Evolutionary conservation across 2,888 invertebrate genomes (phyloP), one percentile per base, ranked within the genome.

Genomic region (Zelleria hepariella): DNA sequence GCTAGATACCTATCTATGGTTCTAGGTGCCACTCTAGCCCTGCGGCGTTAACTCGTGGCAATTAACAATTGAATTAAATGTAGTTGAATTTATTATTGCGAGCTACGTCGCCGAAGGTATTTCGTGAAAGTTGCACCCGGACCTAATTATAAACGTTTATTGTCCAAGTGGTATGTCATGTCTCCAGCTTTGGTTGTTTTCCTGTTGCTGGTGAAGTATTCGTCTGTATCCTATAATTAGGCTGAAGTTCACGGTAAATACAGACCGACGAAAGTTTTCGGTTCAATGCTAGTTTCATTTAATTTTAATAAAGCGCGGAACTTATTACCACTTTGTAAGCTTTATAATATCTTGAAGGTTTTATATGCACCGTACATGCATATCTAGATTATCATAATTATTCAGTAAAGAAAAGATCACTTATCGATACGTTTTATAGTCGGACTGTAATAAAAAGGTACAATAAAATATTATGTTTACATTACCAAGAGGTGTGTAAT

Each of bases 1-100:
- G n/a, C n/a, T n/a, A n/a, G n/a, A n/a, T n/a, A n/a, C 47, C 52
- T 60, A 53, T 58, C 54, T 59, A 55, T 58, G n/a, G 32, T 42
- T 42, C 15, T 15, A 42, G 15, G 6, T 42, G 32, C 32, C 32
- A 15, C 2, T 7, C 15, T 42, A 42, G 32, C 32, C 32, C 32
- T 15, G 15, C 15, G 32, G 32, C 32, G 15, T 10, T 42, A 10
- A 42, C 32, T 42, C 32, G 32, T 15, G 32, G 32, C 32, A 42
- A 42, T 42, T 42, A 42, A 42, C 32, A 42, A 42, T 42, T 42
- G 32, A 42, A 42, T 42, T 42, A 42, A 42, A 42, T 42, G 32
- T 42, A 42, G 32, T 10, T 42, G 32, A 42, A 42, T 42, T n/a
- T n/a, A n/a, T n/a, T 42, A 42, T 42, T 42, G 32, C 32, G 5